These are phyloP conservation scores for Agapornis roseicollis DNA, from an alignment of 2,113 vertebrate genomes.

Conservation along the genomic window DNA sequence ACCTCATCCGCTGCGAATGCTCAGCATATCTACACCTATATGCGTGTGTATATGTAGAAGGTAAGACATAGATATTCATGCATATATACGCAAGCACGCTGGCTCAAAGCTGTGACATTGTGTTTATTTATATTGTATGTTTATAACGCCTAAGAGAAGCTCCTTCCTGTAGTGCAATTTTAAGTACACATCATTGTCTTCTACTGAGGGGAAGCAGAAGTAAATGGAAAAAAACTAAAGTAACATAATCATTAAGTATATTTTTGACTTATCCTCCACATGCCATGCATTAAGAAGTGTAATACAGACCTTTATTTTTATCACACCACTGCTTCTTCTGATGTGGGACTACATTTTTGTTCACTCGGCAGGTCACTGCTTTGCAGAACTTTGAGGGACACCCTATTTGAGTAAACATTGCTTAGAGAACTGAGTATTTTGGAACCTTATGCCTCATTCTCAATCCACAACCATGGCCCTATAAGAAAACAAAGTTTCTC, in stretches of 20 bases:
- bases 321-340: neutral
- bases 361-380: neutral
- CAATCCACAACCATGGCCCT: neutral
- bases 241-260: neutral
- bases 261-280: neutral
- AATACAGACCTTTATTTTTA: neutral
- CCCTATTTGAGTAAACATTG: neutral
- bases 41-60: fast-evolving
- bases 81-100: neutral
- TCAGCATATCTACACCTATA: neutral
- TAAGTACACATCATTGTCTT: neutral
- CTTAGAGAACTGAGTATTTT: neutral
- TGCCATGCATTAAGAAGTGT: neutral
- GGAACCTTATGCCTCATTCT: neutral
- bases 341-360: neutral
- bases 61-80: neutral
- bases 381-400: neutral
- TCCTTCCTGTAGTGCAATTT: neutral
- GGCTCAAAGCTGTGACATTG: neutral
- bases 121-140: neutral
- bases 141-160: neutral
- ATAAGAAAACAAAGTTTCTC: neutral
- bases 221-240: neutral
- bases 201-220: neutral
- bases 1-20: neutral